Conservation (phyloP, 2,888 invertebrate species). For the Pherbina coryleti region DNA sequence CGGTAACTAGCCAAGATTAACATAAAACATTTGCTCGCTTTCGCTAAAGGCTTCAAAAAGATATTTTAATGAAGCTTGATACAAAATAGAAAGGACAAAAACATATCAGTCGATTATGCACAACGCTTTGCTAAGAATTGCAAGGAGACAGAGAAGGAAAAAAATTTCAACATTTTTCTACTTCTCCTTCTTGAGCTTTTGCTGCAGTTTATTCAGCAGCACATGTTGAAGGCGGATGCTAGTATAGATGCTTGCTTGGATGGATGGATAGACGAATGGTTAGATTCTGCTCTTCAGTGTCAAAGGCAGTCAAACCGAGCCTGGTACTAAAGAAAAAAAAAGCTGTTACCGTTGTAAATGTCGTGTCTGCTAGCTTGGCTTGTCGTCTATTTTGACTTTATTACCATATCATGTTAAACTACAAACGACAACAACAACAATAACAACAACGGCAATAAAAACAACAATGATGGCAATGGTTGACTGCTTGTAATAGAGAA, state of each 20-base stretch:
- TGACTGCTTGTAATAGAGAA: background rate
- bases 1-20: too few species aligned
- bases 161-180: too few species aligned
- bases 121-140: too few species aligned
- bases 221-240: conserved; percentile 2
- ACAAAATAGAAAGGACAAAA: background rate
- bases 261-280: background rate
- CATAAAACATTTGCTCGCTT: too few species aligned
- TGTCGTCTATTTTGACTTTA: conserved; percentile 29
- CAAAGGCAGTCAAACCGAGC: background rate
- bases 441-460: background rate
- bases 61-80: background rate
- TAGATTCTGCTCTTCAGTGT: background rate
- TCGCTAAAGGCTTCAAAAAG: background rate
- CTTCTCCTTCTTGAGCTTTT: background rate
- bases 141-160: too few species aligned
- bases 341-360: conserved; percentile 23
- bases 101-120: too few species aligned
- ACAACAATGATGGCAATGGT: background rate
- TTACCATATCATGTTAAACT: conserved; percentile 35
- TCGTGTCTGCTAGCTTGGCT: conserved; percentile 9
- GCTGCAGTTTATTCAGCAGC: background rate
- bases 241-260: background rate
- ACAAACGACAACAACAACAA: conserved; percentile 1
- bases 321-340: background rate